Evolutionary conservation across 2,797 vertebrate species (phyloP), one percentile per base, ranked within the genome.

Genomic region (Rhinophrynus dorsalis): DNA sequence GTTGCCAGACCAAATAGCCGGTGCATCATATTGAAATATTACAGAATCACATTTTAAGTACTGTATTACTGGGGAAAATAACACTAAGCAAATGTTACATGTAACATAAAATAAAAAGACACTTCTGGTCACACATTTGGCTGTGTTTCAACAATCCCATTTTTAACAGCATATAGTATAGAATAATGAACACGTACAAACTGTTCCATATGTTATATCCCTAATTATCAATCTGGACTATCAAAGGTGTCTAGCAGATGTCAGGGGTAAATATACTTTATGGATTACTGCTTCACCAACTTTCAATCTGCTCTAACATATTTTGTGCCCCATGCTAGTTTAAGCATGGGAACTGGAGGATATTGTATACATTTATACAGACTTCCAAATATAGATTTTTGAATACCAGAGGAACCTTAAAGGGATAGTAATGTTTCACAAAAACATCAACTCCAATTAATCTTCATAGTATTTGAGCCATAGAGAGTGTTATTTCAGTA

Each of bases 191-290:
- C 26, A 37, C 18, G 37, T 29, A 58, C 61, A 65, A 73, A 73
- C 26, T 52, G 55, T 27, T 65, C 69, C 69, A 73, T 66, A 73
- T 73, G 69, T 27, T 73, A 47, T 44, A 26, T 65, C 42, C 27
- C 37, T 66, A 51, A 72, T 72, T 65, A 72, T 58, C 68, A 72
- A 52, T 73, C 61, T 65, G 69, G 23, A 11, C 61, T 52, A 24
- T 66, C 44, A 51, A 42, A 65, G 54, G 29, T 58, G 54, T 50
- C 27, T 73, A 45, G 51, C 69, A 73, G 69, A 65, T 59, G 69
- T 73, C 61, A 66, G 17, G 65, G 61, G 69, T 59, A 52, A 52
- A 73, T 59, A 57, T 65, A 33, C 44, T 59, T 59, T 59, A 66
- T 59, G 29, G 57, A 33, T 72, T 50, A 57, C 52, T 58, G 68